Conservation (phyloP, 1,140 invertebrate genomes). For the Limonius californicus region DNA sequence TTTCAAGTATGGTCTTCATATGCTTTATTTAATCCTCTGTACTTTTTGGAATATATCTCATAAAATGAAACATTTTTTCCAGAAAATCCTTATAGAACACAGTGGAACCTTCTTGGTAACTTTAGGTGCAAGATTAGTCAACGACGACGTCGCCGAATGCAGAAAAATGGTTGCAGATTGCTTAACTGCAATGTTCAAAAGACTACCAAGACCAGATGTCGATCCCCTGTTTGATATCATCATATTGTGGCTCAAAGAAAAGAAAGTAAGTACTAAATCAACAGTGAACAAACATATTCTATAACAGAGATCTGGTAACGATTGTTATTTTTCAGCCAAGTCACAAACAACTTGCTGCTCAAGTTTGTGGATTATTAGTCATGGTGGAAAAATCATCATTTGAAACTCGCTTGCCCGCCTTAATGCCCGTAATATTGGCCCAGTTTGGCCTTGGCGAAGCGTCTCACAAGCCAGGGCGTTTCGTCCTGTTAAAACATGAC, state of each 20-base stretch:
- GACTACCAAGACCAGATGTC: slow-evolving; percentile 53
- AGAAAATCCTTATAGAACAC: slow-evolving; percentile 54
- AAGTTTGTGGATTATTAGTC: slow-evolving; percentile 62
- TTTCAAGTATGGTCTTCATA: no score
- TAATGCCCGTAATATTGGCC: slow-evolving; percentile 49
- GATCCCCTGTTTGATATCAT: slow-evolving; percentile 64
- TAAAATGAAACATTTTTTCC: no score
- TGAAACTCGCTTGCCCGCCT: slow-evolving; percentile 34
- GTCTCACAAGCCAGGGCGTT: slow-evolving; percentile 40
- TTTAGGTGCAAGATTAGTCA: slow-evolving; percentile 66
- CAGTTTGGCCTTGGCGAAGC: slow-evolving; percentile 46
- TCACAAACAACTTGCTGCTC: slow-evolving; percentile 53
- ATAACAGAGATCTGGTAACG: no score
- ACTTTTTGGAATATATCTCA: no score
- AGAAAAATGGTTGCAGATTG: slow-evolving; percentile 62
- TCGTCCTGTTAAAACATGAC: slow-evolving; percentile 41
- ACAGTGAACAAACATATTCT: no score
- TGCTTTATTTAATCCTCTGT: no score
- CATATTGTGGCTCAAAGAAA: slow-evolving; percentile 63
- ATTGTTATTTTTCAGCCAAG: slow-evolving; percentile 47
- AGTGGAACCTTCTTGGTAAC: slow-evolving; percentile 69
- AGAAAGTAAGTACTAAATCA: slow-evolving; percentile 53
- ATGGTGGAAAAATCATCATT: slow-evolving; percentile 51
- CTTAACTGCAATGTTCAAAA: slow-evolving; percentile 59
- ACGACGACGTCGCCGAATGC: slow-evolving; percentile 67